Evolutionary conservation across 2,113 vertebrate genomes (phyloP).

Genomic region (Sterrhoptilus dennistouni): DNA sequence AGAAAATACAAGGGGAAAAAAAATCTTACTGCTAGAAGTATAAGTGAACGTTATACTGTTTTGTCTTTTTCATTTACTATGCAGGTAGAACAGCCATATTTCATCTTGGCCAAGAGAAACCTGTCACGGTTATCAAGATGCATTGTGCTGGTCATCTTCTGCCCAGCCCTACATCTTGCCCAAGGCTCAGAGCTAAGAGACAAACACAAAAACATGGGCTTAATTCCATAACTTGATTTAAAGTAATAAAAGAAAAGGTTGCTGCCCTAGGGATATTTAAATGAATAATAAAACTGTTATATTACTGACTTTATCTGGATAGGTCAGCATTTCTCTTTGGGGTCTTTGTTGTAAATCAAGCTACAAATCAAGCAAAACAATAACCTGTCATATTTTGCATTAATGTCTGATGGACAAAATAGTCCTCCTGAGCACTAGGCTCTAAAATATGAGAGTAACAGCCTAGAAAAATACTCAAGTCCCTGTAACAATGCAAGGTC

Average conservation of each 20-base stretch:
- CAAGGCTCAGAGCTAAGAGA: conserved; percentile 13
- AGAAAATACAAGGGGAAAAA: not conserved
- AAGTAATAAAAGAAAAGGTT: not conserved
- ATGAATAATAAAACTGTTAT: conserved; percentile 4
- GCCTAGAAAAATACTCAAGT: not conserved
- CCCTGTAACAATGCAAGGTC: not conserved
- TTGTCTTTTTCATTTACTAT: not conserved
- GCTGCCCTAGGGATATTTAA: not conserved
- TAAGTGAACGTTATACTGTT: not conserved
- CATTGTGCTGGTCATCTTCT: not conserved
- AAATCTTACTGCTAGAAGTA: not conserved
- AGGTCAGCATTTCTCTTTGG: not conserved
- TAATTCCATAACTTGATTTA: conserved; percentile 26
- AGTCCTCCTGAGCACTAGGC: not conserved
- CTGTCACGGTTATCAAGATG: conserved; percentile 11
- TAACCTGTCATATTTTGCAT: not conserved
- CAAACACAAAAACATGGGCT: not conserved
- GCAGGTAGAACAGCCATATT: not conserved
- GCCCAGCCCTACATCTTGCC: not conserved
- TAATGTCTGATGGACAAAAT: not conserved
- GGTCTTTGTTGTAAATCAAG: not conserved
- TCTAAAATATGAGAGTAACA: not conserved
- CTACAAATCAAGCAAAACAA: not conserved
- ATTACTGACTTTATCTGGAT: not conserved
- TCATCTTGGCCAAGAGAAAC: not conserved